Percentiles rank a stretch among this genome's conserved stretches.
Conservation (phyloP, 1,140 invertebrate species). For the Homarus americanus region DNA sequence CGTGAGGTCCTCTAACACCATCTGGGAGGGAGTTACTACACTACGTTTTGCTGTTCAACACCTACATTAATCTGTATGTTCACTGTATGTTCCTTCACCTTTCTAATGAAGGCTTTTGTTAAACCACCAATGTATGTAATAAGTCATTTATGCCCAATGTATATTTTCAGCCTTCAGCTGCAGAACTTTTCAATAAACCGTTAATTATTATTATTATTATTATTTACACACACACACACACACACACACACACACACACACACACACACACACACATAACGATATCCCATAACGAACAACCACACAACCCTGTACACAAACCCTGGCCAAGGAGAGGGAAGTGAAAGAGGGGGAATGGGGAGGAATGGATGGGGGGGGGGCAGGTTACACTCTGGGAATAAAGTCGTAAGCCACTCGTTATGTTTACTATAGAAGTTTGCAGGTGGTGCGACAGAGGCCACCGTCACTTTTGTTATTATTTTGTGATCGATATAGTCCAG, state of each 20-base stretch:
- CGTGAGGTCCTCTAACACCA: too few species aligned
- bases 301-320: not conserved
- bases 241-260: not conserved
- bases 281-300: not conserved
- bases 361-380: not conserved
- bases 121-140: too few species aligned
- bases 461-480: not conserved
- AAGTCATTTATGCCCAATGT: too few species aligned
- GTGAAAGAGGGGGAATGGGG: not conserved
- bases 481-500: not conserved
- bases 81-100: too few species aligned
- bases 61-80: too few species aligned
- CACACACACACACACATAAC: slow-evolving; percentile 19
- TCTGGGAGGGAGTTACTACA: too few species aligned
- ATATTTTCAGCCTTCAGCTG: too few species aligned
- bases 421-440: slow-evolving; percentile 44
- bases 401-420: slow-evolving; percentile 9
- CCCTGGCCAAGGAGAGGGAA: too few species aligned
- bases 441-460: not conserved
- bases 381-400: not conserved
- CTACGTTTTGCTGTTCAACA: too few species aligned
- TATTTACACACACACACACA: not conserved
- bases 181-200: too few species aligned
- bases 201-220: too few species aligned
- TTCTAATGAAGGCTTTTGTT: too few species aligned